Base-by-base conservation (phyloP, 2,797 vertebrate genomes). In the Esox masquinongy region DNA sequence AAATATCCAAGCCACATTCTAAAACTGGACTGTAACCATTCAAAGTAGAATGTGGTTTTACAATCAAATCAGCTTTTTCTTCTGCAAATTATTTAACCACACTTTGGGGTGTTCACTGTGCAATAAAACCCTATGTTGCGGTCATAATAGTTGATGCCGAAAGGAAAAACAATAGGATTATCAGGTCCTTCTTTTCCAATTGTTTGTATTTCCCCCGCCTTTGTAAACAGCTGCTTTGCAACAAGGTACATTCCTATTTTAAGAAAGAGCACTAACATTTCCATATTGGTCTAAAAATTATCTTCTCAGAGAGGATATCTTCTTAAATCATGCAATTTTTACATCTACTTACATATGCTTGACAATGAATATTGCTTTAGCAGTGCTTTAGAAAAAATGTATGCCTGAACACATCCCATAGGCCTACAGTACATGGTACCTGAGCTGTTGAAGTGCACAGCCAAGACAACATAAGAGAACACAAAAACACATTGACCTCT, bases 191-290 rank as follows among this genome's bases (percentile, higher is more conserved):
- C 1, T 63, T 15, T 12, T 63, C 59, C 29, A 14, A 16, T 17
- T 66, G 63, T 66, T n/a, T 76, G 9, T 19, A 9, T 26, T n/a
- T 34, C 51, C 64, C 39, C 70, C 39, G 31, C 43, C 19, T 74
- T 70, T 7, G 34, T 53, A 49, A 53, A 53, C 5, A 53, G 49
- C 51, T 69, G 59, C 31, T 68, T 31, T 70, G 67, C 12, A 29
- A 47, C 36, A 49, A n/a, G 39, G 49, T 15, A 4, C 11, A 24
- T 43, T 16, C 7, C 5, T 51, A 8, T 59, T 51, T 19, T 9
- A 15, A 64, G 19, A 43, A 34, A 22, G 26, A 66, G 61, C 49
- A 36, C 49, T 49, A n/a, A 31, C 24, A n/a, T 53, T 68, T 72
- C 22, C 24, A 49, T 19, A 39, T 68, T 39, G 14, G 6, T 59